These are phyloP conservation scores for Pollenia amentaria DNA, from an alignment of 2,888 invertebrate species.

Conservation along the genomic window DNA sequence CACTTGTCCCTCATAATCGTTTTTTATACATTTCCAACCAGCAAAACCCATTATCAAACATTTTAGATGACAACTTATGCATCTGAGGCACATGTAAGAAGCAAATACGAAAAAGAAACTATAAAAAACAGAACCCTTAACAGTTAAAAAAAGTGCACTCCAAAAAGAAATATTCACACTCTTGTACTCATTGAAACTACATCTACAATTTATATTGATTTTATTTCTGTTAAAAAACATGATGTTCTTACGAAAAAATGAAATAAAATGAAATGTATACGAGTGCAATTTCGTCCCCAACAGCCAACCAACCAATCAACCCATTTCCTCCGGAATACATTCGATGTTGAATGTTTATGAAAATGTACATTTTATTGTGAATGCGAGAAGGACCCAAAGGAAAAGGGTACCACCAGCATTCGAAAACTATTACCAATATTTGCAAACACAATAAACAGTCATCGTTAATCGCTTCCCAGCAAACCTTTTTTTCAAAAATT, in stretches of 20 bases:
- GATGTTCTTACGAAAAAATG: not conserved
- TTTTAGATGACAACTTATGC: conserved; percentile 2
- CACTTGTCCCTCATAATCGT: not conserved
- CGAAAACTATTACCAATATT: conserved; percentile 21
- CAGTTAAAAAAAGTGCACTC: not conserved
- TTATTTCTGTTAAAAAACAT: conserved; percentile 11
- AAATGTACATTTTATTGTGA: not conserved
- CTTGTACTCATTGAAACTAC: not conserved
- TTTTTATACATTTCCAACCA: conserved; percentile 7
- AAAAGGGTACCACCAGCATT: not conserved
- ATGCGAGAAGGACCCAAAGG: not conserved
- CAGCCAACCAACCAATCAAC: not conserved
- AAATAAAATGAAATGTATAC: not conserved
- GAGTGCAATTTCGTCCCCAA: too few relatives aligned
- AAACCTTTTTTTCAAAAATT: conserved; percentile 22
- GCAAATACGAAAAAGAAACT: not conserved
- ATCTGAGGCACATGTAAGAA: conserved; percentile 25
- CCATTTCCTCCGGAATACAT: not conserved
- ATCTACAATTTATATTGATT: conserved; percentile 40
- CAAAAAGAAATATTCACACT: conserved; percentile 20
- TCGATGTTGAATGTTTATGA: not conserved
- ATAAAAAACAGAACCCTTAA: not conserved
- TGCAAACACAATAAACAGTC: conserved; percentile 7
- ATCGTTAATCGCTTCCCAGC: not conserved
- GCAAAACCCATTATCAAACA: conserved; percentile 30